Percentiles rank a stretch among this genome's conserved stretches.
phyloP scores from a whole-genome alignment of 2,888 invertebrate species.

The Lycocerus yunnanus region DNA sequence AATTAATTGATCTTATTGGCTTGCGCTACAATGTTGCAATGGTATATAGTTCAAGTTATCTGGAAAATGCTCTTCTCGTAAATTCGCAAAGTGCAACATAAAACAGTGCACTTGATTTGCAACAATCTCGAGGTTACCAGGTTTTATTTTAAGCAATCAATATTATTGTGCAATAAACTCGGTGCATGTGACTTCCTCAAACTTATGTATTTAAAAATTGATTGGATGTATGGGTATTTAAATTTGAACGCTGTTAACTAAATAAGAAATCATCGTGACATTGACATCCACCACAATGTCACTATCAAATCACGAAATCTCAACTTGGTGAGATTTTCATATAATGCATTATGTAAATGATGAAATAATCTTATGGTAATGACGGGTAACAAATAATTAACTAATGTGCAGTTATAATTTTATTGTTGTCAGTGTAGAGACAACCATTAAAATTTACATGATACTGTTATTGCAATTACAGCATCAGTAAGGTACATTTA shows the following conservation, averaged over 20 bases:
- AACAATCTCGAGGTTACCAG: not conserved
- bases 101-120: not conserved
- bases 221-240: not conserved
- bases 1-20: not conserved
- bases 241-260: not conserved
- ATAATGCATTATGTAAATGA: not conserved
- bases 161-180: not conserved
- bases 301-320: conserved; percentile 8
- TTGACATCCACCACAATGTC: conserved; percentile 12
- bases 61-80: not conserved
- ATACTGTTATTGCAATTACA: not conserved
- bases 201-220: not conserved
- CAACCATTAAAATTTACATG: not conserved
- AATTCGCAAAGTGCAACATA: not conserved
- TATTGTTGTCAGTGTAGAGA: not conserved
- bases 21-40: not conserved
- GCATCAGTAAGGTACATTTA: not conserved
- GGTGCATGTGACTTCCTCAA: not conserved
- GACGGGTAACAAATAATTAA: not conserved
- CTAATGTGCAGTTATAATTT: not conserved
- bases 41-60: not conserved
- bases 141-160: not conserved
- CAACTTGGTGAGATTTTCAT: conserved; percentile 6
- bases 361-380: not conserved
- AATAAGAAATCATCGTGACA: conserved; percentile 7